Percentiles rank a stretch among this genome's conserved stretches.
Evolutionary conservation across 1,140 invertebrate species (phyloP).

Genomic region (Drosophila sturtevanti): DNA sequence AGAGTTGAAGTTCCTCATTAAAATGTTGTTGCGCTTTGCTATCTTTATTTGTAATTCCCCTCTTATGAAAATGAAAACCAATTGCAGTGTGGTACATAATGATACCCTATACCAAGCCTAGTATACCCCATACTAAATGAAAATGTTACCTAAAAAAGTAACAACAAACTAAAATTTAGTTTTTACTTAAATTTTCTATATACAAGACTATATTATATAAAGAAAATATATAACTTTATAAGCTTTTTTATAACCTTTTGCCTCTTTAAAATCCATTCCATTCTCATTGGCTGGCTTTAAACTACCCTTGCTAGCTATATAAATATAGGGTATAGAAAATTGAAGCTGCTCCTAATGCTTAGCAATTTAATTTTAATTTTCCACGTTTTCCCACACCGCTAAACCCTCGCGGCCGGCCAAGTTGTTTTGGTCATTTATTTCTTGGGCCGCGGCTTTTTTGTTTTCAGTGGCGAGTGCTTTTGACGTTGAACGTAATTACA

Average conservation of each 20-base stretch:
- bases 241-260: too few relatives aligned
- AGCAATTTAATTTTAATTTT: conserved; percentile 73
- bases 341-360: conserved; percentile 38
- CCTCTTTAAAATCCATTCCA: background rate
- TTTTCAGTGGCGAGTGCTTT: conserved; percentile 62
- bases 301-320: background rate
- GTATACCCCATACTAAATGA: background rate
- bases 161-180: too few relatives aligned
- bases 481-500: conserved; percentile 74
- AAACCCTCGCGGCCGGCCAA: conserved; percentile 15
- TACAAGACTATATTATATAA: too few relatives aligned
- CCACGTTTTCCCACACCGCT: conserved; percentile 25
- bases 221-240: too few relatives aligned
- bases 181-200: too few relatives aligned
- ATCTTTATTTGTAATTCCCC: background rate
- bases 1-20: conserved; percentile 2
- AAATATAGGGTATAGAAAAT: background rate
- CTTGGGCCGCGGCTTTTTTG: conserved; percentile 48
- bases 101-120: background rate
- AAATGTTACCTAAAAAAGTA: background rate
- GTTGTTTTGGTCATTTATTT: conserved; percentile 72
- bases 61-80: background rate
- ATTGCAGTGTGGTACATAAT: too few relatives aligned
- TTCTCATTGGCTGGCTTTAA: background rate
- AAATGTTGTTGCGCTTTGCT: conserved; percentile 1